Evolutionary conservation across 37 sponge, comb jelly and placozoan genomes (phyloP), one percentile per base, ranked within the genome.

Genomic region (Chondrosia reniformis): DNA sequence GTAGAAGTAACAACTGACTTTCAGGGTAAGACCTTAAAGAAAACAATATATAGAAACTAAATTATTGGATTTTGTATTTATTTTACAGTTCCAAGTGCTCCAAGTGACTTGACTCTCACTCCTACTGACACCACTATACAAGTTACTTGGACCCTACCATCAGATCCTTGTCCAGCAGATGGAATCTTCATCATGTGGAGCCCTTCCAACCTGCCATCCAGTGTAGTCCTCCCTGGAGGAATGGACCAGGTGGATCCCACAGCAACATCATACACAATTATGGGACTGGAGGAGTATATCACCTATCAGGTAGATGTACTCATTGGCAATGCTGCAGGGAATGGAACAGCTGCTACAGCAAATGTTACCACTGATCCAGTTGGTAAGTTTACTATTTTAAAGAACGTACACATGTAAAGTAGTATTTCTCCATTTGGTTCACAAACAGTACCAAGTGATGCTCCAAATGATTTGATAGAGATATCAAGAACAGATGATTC

Each of bases 281-380:
- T 44, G 15, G 72, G 72, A 36, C 72, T 69, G 1, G 72, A 69
- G 24, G 72, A 69, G 72, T 69, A 41, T 25, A 40, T 69, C 42
- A 69, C 39, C 42, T 69, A 69, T 44, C 39, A 17, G 1, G 72
- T 69, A n/a, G 24, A 24, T 3, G 72, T 69, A 24, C 39, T 69
- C 12, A 44, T 44, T 6, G 12, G 44, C 72, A 69, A 69, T 39
- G 43, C 39, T 39, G 72, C 43, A 43, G 72, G 72, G 42, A 69
- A 69, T 34, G 36, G 72, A 12, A 69, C 72, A 33, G n/a, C 42
- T 1, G 72, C 44, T n/a, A 38, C 41, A 10, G 72, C 39, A 41
- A 69, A 19, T 1, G 72, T 44, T 34, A 21, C 15, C 13, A 69
- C 72, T 8, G 8, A 43, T 24, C 43, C 72, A 38, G 72, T 44